phyloP scores from a whole-genome alignment of 2,113 vertebrate genomes.

The Myocastor coypus region DNA sequence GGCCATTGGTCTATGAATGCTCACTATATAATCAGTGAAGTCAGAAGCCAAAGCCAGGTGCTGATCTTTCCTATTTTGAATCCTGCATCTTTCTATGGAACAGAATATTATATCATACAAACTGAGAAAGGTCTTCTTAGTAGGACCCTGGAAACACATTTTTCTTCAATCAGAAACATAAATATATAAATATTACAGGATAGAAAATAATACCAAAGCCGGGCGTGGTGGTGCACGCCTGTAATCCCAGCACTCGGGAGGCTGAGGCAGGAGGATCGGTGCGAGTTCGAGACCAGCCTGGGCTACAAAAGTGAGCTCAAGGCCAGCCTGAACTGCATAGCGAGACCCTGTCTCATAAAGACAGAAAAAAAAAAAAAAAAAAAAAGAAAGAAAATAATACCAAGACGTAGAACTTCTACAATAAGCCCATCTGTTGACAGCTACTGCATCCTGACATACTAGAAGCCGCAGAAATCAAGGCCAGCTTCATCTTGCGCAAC shows the following conservation, averaged over 20 bases:
- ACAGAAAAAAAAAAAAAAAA: too few species aligned
- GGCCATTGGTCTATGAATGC: background rate
- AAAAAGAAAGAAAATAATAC: background rate
- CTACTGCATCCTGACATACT: accelerated
- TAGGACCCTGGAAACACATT: background rate
- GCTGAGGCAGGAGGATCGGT: too few species aligned
- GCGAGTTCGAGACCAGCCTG: too few species aligned
- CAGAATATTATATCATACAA: background rate
- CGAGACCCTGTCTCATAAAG: too few species aligned
- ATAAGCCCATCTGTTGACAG: background rate
- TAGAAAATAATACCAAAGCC: background rate
- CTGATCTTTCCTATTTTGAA: background rate
- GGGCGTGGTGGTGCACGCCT: too few species aligned
- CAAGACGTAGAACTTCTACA: background rate
- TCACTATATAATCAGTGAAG: background rate
- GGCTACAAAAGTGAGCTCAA: too few species aligned
- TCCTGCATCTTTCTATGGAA: background rate
- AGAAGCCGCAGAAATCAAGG: background rate
- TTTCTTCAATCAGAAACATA: background rate
- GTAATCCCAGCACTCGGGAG: too few species aligned
- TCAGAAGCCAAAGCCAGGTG: background rate
- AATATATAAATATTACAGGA: background rate
- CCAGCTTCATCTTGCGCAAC: background rate
- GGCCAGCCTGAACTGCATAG: too few species aligned
- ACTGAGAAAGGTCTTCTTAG: background rate